Evolutionary conservation across 1,140 invertebrate species (phyloP).

Genomic region (Ptiloglossa arizonensis): DNA sequence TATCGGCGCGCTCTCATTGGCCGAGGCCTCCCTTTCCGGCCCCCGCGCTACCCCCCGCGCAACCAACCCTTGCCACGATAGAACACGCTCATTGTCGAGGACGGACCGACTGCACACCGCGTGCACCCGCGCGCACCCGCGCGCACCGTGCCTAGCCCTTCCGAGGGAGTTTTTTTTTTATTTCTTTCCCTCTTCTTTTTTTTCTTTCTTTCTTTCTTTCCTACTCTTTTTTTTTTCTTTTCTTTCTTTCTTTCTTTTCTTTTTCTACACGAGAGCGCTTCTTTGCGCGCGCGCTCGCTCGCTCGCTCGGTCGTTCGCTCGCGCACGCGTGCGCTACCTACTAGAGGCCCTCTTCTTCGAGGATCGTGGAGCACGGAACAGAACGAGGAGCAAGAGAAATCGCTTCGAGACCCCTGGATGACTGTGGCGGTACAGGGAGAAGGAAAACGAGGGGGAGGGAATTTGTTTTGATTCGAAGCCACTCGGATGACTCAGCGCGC

Average conservation of each 20-base stretch:
- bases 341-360: slow-evolving; percentile 26
- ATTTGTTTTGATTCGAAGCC: slow-evolving; percentile 50
- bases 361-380: slow-evolving; percentile 27
- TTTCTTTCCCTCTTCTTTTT: no score
- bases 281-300: slow-evolving; percentile 12
- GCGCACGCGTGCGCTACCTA: no score
- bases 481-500: slow-evolving; percentile 43
- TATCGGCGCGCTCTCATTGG: slow-evolving; percentile 79
- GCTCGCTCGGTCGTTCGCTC: no score
- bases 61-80: slow-evolving; percentile 69
- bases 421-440: no score
- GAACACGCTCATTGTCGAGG: slow-evolving; percentile 71
- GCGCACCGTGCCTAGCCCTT: slow-evolving; percentile 40
- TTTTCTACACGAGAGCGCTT: slow-evolving; percentile 31
- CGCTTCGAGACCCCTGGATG: slow-evolving; percentile 9
- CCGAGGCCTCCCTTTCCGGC: slow-evolving; percentile 66
- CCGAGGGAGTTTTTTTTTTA: slow-evolving; percentile 19
- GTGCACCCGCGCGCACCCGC: no score
- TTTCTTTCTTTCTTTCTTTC: no score
- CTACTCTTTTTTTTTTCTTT: no score
- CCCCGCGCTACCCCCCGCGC: slow-evolving; percentile 41
- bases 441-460: no score
- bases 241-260: no score
- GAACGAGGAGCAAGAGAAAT: slow-evolving; percentile 19
- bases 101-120: slow-evolving; percentile 21